Evolutionary conservation across 1,140 invertebrate genomes (phyloP).

Genomic region (Cheumatopsyche charites): DNA sequence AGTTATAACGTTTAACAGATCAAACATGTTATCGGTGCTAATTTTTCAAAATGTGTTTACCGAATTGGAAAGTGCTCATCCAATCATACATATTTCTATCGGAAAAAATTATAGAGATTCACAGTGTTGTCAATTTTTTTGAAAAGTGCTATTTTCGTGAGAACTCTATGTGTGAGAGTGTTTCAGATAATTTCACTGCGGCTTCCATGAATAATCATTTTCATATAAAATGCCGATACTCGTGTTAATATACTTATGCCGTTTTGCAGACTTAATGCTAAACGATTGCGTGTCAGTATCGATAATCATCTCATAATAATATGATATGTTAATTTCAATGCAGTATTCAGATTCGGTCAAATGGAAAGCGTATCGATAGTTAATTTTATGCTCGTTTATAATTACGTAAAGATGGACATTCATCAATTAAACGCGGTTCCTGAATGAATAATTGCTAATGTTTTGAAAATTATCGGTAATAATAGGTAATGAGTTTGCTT

Average conservation of each 20-base stretch:
- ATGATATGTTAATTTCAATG: background rate
- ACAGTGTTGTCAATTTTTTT: too few species aligned
- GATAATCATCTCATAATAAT: background rate
- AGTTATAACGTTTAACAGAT: too few species aligned
- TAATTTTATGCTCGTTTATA: background rate
- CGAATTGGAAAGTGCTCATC: too few species aligned
- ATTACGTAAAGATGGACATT: background rate
- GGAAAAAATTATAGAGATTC: too few species aligned
- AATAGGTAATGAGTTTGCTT: too few species aligned
- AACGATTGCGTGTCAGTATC: background rate
- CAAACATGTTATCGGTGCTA: too few species aligned
- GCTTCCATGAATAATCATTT: too few species aligned
- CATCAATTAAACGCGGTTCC: background rate
- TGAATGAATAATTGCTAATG: background rate
- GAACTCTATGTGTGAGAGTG: too few species aligned
- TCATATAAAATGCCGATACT: background rate
- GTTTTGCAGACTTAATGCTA: background rate
- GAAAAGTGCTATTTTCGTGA: too few species aligned
- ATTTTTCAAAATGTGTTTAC: too few species aligned
- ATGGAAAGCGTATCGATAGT: slow-evolving; percentile 3
- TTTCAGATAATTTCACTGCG: background rate
- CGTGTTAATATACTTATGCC: background rate
- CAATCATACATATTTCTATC: too few species aligned
- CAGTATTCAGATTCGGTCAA: slow-evolving; percentile 1
- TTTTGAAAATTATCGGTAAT: too few species aligned